These are phyloP conservation scores for Crocuta crocuta DNA, from an alignment of 2,113 vertebrate species.

Conservation along the genomic window DNA sequence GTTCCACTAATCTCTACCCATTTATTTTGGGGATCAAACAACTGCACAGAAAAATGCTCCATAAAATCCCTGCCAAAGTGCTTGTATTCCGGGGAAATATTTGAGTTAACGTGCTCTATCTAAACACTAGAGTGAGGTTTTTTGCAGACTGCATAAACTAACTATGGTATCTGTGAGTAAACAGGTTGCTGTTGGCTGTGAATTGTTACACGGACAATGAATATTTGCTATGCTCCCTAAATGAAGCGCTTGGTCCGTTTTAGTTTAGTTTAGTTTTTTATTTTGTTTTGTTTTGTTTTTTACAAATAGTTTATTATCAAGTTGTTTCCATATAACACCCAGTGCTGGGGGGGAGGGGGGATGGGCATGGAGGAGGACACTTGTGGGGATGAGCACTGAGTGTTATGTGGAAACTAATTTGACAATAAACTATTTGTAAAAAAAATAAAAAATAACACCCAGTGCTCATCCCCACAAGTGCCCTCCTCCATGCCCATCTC, in stretches of 20 bases:
- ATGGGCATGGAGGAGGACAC: no score
- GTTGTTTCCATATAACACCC: no score
- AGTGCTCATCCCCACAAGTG: no score
- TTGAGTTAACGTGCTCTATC: neutral
- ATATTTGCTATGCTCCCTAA: neutral
- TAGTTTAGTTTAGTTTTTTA: neutral
- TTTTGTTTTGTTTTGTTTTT: no score
- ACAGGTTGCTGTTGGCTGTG: neutral
- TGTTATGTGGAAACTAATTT: no score
- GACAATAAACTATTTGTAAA: no score
- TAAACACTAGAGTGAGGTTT: neutral
- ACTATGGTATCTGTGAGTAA: neutral
- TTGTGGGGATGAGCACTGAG: no score
- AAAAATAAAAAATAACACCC: no score
- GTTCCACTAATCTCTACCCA: neutral
- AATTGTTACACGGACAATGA: neutral
- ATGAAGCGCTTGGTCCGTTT: neutral
- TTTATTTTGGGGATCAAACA: slow-evolving; percentile 7
- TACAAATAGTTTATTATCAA: no score
- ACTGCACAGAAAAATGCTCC: neutral
- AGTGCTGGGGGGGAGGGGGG: no score
- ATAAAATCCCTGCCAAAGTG: neutral
- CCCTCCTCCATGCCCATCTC: no score
- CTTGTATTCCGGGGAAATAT: neutral
- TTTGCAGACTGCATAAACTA: neutral